Conservation (phyloP, 2,113 vertebrate species). For the Bubo blakistoni region DNA sequence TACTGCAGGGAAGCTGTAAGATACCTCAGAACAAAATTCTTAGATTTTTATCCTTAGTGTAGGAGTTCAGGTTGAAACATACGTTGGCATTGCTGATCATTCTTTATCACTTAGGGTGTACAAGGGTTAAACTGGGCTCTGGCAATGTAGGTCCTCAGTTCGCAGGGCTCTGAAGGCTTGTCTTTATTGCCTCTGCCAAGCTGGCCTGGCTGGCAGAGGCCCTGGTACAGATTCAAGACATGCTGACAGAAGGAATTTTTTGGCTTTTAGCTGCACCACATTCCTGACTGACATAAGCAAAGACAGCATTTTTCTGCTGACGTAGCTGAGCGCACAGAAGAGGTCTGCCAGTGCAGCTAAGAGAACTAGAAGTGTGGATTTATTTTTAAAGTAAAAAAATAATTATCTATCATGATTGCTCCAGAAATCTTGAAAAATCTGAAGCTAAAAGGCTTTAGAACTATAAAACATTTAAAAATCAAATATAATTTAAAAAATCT, state of each 20-base stretch:
- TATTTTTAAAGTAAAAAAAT: neutral
- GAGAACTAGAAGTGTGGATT: neutral
- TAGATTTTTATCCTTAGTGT: neutral
- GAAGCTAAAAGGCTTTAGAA: neutral
- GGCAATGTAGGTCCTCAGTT: neutral
- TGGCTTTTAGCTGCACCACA: neutral
- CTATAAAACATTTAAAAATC: neutral
- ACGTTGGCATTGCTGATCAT: accelerated
- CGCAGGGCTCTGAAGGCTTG: neutral
- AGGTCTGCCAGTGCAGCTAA: neutral
- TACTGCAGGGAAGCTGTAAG: neutral
- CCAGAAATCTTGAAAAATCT: neutral
- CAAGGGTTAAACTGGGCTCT: neutral
- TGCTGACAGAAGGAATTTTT: neutral
- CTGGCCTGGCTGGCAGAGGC: neutral
- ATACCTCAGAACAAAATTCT: neutral
- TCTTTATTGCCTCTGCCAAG: neutral
- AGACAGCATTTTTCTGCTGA: conserved; percentile 1
- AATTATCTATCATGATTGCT: neutral
- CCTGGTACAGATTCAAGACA: neutral
- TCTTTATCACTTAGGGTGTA: neutral
- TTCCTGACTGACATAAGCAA: neutral
- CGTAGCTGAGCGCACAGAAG: neutral
- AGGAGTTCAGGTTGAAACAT: neutral
- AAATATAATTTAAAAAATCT: neutral